Evolutionary conservation across 2,888 invertebrate genomes (phyloP).

Genomic region (Eulithis testata): DNA sequence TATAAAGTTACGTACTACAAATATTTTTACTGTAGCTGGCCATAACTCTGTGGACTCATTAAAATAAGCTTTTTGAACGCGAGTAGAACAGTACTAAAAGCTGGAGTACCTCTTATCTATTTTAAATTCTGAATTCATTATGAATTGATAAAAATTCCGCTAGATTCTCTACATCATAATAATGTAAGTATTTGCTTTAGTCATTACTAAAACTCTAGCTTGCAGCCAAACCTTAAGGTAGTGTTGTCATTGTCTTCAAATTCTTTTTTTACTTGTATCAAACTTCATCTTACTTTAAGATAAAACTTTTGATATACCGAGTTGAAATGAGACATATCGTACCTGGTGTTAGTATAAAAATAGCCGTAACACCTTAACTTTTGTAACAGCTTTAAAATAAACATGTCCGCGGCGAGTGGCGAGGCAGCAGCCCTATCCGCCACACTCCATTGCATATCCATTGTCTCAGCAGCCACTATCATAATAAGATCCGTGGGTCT

Average conservation of each 20-base stretch:
- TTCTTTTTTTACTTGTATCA: too few relatives aligned
- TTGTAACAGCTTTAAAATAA: slow-evolving; percentile 1
- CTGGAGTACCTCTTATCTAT: neutral
- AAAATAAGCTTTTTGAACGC: neutral
- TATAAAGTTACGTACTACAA: neutral
- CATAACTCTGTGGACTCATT: neutral
- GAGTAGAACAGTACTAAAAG: neutral
- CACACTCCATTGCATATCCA: slow-evolving; percentile 28
- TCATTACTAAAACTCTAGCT: too few relatives aligned
- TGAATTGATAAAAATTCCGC: too few relatives aligned
- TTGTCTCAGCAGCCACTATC: slow-evolving; percentile 40
- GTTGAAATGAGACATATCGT: too few relatives aligned
- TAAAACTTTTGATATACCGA: too few relatives aligned
- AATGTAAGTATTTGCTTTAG: too few relatives aligned
- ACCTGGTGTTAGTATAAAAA: too few relatives aligned
- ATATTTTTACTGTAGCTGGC: neutral
- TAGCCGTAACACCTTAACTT: neutral
- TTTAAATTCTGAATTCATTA: too few relatives aligned
- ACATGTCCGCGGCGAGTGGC: neutral
- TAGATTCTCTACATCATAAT: too few relatives aligned
- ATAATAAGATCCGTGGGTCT: slow-evolving; percentile 43
- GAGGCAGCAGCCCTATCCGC: neutral
- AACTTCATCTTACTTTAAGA: too few relatives aligned
- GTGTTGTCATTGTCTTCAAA: too few relatives aligned
- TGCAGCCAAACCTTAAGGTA: too few relatives aligned